phyloP scores from a whole-genome alignment of 2,888 invertebrate species.

The Heterodera filipjevi region DNA sequence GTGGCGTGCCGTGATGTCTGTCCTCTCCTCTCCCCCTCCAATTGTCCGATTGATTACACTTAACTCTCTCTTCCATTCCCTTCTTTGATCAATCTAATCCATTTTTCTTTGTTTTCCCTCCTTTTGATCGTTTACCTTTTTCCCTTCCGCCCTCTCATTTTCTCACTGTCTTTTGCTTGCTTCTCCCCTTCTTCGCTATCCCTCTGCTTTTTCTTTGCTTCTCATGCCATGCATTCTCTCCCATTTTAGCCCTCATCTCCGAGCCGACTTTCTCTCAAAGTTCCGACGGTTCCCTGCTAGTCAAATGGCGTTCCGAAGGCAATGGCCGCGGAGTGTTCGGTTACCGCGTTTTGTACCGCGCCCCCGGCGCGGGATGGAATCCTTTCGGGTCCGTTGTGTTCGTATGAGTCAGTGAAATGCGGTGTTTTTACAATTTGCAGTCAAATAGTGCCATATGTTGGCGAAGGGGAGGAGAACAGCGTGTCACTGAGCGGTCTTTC shows the following conservation, averaged over 20 bases:
- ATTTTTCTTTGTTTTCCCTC: slow-evolving; percentile 1
- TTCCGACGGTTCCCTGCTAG: slow-evolving; percentile 54
- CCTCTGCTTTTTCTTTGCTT: neutral
- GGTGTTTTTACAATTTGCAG: slow-evolving; percentile 46
- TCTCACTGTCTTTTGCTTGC: slow-evolving; percentile 1
- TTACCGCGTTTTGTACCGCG: slow-evolving; percentile 61
- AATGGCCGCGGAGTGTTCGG: slow-evolving; percentile 63
- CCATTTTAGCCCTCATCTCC: slow-evolving; percentile 58
- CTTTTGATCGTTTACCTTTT: neutral
- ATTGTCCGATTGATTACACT: neutral
- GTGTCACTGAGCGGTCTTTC: slow-evolving; percentile 57
- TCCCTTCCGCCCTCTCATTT: neutral
- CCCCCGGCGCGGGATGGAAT: slow-evolving; percentile 57
- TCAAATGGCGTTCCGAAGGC: slow-evolving; percentile 61
- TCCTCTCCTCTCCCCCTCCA: neutral
- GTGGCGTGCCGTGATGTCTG: slow-evolving; percentile 27
- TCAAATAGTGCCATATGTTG: slow-evolving; percentile 61
- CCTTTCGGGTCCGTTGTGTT: slow-evolving; percentile 53
- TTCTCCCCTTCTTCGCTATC: neutral
- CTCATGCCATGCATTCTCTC: neutral
- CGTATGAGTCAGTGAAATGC: neutral
- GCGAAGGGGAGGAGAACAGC: slow-evolving; percentile 60
- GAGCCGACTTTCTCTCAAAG: slow-evolving; percentile 54
- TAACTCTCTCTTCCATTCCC: neutral
- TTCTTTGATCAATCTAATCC: neutral